Evolutionary conservation across 1,140 invertebrate genomes (phyloP), one percentile per base, ranked within the genome.

Genomic region (Globodera rostochiensis): DNA sequence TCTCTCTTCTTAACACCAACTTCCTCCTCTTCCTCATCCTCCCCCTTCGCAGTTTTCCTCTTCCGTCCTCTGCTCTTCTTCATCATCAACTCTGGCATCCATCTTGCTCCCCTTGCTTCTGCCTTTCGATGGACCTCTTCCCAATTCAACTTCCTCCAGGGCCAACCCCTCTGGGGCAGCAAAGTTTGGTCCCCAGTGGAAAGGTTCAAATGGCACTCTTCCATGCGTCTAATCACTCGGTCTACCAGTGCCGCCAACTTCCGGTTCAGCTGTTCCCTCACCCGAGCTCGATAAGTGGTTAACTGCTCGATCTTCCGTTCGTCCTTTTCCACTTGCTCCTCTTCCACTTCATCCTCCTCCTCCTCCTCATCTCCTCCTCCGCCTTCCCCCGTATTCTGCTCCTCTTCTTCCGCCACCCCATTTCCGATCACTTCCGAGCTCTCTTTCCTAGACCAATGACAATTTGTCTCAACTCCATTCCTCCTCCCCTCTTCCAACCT

Each of bases 141-240:
- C 79, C 79, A 80, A 60, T 80, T 45, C 69, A 78, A 36, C 47
- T 69, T 78, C 70, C 69, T 25, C 70, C 66, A 78, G 13, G 64
- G 77, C 66, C 70, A 70, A 25, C 64, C 46, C 64, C 13, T 78
- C 50, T 36, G 21, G 47, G 21, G 69, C 66, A 77, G 36, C 36
- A 49, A 36, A 19, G 57, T 25, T 9, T n/a, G 49, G 46, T 15
- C 3, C 69, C 69, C 69, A 11, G 25, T 7, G 25, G 69, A 45
- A 66, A 64, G 21, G 70, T 69, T 78, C 70, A 78, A 15, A 69
- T 78, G 77, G 25, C 50, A 64, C 46, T 69, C 50, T 8, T 78
- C 77, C 70, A 78, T 36, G 46, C 70, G 77, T 50, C 49, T 53
- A 13, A 49, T 67, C 53, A 83, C 71, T 45, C 49, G n/a, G 4